These are phyloP conservation scores for Pterobdella sp. DNA, from an alignment of 2,888 invertebrate species.

Conservation along the genomic window DNA sequence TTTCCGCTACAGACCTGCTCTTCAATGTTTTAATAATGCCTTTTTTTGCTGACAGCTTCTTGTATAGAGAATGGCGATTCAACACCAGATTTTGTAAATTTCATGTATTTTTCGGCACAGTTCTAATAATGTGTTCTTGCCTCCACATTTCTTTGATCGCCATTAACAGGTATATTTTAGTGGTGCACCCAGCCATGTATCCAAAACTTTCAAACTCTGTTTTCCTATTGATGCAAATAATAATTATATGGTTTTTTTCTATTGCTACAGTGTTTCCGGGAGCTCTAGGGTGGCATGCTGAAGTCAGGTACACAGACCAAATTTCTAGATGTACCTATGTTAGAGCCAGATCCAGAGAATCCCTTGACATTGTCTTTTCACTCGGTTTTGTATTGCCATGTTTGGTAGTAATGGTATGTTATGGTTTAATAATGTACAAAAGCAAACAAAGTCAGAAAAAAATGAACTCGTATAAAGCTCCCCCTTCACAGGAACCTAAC, in stretches of 20 bases:
- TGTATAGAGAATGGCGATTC: constrained; percentile 26
- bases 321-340: constrained; percentile 31
- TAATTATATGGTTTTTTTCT: constrained; percentile 24
- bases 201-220: constrained; percentile 14
- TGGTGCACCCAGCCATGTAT: constrained; percentile 23
- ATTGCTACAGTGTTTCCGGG: constrained; percentile 28
- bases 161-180: constrained; percentile 31
- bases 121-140: constrained; percentile 25
- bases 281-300: constrained; percentile 29
- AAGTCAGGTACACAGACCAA: constrained; percentile 33
- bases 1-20: constrained; percentile 30
- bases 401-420: constrained; percentile 24
- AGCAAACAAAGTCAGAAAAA: constrained; percentile 20
- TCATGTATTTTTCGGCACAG: constrained; percentile 28
- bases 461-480: constrained; percentile 8
- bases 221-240: constrained; percentile 27
- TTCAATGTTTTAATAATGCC: constrained; percentile 32
- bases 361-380: constrained; percentile 29
- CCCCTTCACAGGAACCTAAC: neutral
- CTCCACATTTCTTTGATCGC: constrained; percentile 33
- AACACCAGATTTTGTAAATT: constrained; percentile 26
- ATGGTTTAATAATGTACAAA: constrained; percentile 27
- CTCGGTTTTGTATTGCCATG: constrained; percentile 31
- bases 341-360: constrained; percentile 21
- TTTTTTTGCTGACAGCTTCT: constrained; percentile 30